A percentile compares a stretch with the other conserved stretches of the same genome.
These are phyloP conservation scores for Geopemphigus sp. DNA, from an alignment of 1,140 invertebrate species.

Conservation along the genomic window DNA sequence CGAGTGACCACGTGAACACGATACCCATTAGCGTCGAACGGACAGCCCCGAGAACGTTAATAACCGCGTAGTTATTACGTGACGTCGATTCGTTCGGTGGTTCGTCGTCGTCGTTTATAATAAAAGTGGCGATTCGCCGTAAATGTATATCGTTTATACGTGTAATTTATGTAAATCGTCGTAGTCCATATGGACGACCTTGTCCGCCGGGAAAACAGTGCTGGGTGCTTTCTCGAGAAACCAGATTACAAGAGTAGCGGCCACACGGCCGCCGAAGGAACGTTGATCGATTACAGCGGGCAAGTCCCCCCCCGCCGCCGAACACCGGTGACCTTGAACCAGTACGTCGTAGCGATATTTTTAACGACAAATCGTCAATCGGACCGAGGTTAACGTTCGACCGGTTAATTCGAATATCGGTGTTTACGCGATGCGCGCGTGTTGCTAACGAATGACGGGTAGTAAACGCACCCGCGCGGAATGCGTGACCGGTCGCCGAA, in stretches of 20 bases:
- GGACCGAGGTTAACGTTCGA: constrained; percentile 12
- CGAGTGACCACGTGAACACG: constrained; percentile 27
- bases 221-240: constrained; percentile 46
- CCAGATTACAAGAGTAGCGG: constrained; percentile 32
- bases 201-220: background rate
- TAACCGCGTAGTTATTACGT: no score
- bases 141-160: background rate
- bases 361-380: constrained; percentile 28
- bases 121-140: background rate
- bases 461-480: no score
- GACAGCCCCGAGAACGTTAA: background rate
- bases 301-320: no score
- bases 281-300: constrained; percentile 42
- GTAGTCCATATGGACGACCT: no score
- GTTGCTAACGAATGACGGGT: background rate
- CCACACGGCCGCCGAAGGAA: background rate
- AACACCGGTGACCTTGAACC: constrained; percentile 31
- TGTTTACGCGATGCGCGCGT: background rate
- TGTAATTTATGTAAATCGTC: constrained; percentile 33
- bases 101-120: background rate
- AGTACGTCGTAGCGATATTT: constrained; percentile 24
- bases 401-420: no score
- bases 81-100: background rate
- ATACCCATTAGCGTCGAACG: constrained; percentile 1
- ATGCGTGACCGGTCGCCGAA: no score